Evolutionary conservation across 2,888 invertebrate species (phyloP).

Genomic region (Platycheirus albimanus): DNA sequence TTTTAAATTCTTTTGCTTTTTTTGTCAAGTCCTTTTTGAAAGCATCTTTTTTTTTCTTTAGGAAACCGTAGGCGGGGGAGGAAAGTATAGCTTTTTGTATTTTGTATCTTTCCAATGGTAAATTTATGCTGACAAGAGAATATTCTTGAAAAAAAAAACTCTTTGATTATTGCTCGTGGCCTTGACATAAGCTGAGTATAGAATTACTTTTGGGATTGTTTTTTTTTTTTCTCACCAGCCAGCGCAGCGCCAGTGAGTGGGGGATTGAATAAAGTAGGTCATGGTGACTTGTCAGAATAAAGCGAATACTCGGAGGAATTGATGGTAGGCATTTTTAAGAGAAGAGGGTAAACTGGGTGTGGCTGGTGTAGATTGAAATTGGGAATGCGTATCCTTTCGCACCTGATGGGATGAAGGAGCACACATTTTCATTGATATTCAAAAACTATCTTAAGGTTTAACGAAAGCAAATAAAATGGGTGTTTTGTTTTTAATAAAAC

Average conservation of each 20-base stretch:
- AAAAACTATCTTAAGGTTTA: no score
- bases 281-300: slow-evolving; percentile 18
- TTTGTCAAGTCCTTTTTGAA: slow-evolving; percentile 12
- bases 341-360: not conserved
- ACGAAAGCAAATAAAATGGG: no score
- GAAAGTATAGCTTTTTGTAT: no score
- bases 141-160: not conserved
- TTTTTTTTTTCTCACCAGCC: not conserved
- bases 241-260: not conserved
- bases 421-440: no score
- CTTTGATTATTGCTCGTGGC: slow-evolving; percentile 11
- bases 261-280: slow-evolving; percentile 11
- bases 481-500: no score
- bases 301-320: not conserved
- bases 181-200: slow-evolving; percentile 21
- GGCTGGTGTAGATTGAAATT: not conserved
- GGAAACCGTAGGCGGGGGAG: not conserved
- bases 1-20: slow-evolving; percentile 23
- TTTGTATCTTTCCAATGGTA: slow-evolving; percentile 3
- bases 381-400: no score
- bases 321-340: not conserved
- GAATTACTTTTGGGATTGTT: slow-evolving; percentile 17
- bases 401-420: no score
- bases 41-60: not conserved
- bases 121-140: slow-evolving; percentile 7